These are phyloP conservation scores for Lindbergichthys nudifrons DNA, from an alignment of 2,797 vertebrate species.

Conservation along the genomic window DNA sequence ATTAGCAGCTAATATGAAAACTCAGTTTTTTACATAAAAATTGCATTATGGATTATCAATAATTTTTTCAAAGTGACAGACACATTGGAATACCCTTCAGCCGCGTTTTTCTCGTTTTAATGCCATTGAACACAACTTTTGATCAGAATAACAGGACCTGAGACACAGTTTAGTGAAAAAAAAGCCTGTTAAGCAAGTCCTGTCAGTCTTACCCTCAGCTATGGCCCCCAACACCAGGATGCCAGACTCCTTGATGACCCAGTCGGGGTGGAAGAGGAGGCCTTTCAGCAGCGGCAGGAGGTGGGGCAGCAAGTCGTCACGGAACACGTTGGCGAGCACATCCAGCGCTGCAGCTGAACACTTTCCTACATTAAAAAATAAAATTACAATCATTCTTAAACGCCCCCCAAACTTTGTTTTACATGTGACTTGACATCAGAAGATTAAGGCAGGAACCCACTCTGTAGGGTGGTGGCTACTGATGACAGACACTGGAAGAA, in stretches of 20 bases:
- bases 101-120: too few species aligned
- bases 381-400: conserved; percentile 9
- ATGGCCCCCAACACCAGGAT: conserved; percentile 95
- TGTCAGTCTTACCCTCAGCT: conserved; percentile 86
- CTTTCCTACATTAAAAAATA: conserved; percentile 83
- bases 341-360: conserved; percentile 95
- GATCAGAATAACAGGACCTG: too few species aligned
- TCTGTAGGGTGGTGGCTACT: conserved; percentile 94
- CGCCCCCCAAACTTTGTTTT: not conserved
- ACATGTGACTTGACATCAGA: not conserved
- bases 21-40: too few species aligned
- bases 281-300: conserved; percentile 93
- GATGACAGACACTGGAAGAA: conserved; percentile 90
- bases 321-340: conserved; percentile 94
- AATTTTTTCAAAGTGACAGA: too few species aligned
- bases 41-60: too few species aligned
- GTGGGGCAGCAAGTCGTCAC: conserved; percentile 94
- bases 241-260: conserved; percentile 96
- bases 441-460: conserved; percentile 92
- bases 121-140: too few species aligned
- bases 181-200: not conserved
- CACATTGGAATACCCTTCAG: too few species aligned
- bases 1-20: too few species aligned
- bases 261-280: conserved; percentile 94
- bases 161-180: too few species aligned